Conservation (phyloP, 2,113 vertebrate genomes). For the Grantiella picta region DNA sequence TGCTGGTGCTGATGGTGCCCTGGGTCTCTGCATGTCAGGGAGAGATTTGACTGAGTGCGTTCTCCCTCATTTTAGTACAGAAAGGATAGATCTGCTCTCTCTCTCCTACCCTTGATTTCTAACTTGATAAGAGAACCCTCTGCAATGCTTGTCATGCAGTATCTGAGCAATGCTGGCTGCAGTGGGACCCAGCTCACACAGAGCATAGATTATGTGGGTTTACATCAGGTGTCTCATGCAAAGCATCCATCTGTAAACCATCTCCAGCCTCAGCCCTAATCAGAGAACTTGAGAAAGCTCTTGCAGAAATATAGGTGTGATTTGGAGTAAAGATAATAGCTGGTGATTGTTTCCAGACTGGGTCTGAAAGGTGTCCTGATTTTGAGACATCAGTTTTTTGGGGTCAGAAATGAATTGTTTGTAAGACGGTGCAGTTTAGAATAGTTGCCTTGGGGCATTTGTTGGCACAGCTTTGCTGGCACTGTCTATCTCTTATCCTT, state of each 20-base stretch:
- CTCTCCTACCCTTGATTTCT: not conserved
- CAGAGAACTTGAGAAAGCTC: not conserved
- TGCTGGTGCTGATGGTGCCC: not conserved
- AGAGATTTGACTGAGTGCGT: not conserved
- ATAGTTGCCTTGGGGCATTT: not conserved
- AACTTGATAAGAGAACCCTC: not conserved
- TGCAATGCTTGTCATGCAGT: not conserved
- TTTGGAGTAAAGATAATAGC: not conserved
- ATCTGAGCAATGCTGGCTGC: not conserved
- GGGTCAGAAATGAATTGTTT: not conserved
- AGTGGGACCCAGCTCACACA: not conserved
- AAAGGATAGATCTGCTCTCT: not conserved
- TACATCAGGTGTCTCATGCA: not conserved
- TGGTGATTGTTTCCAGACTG: not conserved
- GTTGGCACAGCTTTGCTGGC: not conserved
- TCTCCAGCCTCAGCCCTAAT: not conserved
- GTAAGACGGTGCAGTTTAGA: not conserved
- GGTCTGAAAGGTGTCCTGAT: not conserved
- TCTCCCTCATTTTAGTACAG: not conserved
- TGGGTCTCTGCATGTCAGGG: not conserved
- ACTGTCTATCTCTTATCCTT: not conserved
- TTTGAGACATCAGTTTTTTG: not conserved
- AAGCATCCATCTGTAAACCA: not conserved
- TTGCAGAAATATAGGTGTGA: not conserved
- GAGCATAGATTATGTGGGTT: accelerated